Conservation (phyloP, 2,797 vertebrate species). For the Coregonus sp. region DNA sequence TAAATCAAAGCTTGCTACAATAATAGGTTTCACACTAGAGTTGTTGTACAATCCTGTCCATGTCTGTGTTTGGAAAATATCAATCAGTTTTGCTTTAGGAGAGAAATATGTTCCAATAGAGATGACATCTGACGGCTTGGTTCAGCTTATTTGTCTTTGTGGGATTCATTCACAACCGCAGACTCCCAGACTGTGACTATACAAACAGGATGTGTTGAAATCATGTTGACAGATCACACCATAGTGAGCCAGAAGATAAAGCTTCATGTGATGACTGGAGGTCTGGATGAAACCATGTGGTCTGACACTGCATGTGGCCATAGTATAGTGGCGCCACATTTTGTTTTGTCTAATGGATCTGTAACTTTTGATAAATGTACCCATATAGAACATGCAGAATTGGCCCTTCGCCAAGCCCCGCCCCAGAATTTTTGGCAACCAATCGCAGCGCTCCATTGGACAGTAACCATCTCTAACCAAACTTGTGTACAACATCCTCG, state of each 20-base stretch:
- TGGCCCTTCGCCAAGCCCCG: too few relatives aligned
- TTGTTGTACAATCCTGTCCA: too few relatives aligned
- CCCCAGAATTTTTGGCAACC: too few relatives aligned
- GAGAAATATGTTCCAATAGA: not conserved
- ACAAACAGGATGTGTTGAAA: not conserved
- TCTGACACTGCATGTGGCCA: too few relatives aligned
- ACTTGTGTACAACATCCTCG: too few relatives aligned
- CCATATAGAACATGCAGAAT: too few relatives aligned
- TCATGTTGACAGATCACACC: slow-evolving; percentile 1
- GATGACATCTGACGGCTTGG: not conserved
- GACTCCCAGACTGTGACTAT: slow-evolving; percentile 7
- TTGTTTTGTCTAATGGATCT: not conserved
- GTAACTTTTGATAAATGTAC: too few relatives aligned
- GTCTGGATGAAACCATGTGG: not conserved
- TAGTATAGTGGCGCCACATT: not conserved
- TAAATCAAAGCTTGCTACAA: not conserved
- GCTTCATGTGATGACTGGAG: not conserved
- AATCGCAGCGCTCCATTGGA: too few relatives aligned
- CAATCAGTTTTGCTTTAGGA: too few relatives aligned
- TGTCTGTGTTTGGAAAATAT: too few relatives aligned
- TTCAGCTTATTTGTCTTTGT: slow-evolving; percentile 4
- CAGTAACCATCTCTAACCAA: too few relatives aligned
- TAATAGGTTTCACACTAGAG: not conserved
- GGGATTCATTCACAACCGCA: not conserved
- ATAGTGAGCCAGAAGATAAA: too few relatives aligned